A percentile compares a stretch with the other conserved stretches of the same genome.
These are phyloP conservation scores for Porites lutea DNA, from an alignment of 64 coral and sea anemone species.

Conservation along the genomic window DNA sequence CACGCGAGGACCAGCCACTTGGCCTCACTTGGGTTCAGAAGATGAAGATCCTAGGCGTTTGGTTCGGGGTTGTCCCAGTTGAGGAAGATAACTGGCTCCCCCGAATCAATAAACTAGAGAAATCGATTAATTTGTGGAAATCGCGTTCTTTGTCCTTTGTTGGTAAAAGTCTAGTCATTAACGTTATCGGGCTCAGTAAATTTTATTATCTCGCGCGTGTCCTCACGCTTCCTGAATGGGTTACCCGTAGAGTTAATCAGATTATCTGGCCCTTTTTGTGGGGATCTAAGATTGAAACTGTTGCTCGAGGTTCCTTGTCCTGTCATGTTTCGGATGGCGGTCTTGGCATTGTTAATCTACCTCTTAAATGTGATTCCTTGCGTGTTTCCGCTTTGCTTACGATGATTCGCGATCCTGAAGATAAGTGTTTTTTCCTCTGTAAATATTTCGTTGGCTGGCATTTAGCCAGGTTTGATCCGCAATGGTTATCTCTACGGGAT, in stretches of 20 bases:
- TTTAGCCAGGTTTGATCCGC: neutral
- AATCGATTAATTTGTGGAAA: slow-evolving; percentile 35
- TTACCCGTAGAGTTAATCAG: neutral
- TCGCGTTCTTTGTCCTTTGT: neutral
- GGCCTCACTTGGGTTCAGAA: slow-evolving; percentile 2
- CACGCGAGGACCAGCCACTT: neutral
- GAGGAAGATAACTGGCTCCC: neutral
- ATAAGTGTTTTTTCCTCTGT: too few species aligned
- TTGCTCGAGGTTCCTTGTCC: too few species aligned
- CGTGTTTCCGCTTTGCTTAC: too few species aligned
- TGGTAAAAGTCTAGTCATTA: neutral
- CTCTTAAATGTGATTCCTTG: too few species aligned
- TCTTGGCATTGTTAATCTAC: too few species aligned
- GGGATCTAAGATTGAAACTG: slow-evolving; percentile 1
- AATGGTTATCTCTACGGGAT: neutral
- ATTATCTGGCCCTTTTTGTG: neutral
- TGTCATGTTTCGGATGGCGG: too few species aligned
- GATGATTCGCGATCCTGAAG: too few species aligned
- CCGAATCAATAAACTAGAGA: neutral
- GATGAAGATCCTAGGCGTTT: slow-evolving; percentile 4
- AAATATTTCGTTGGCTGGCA: neutral
- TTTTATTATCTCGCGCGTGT: neutral
- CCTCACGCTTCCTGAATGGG: neutral
- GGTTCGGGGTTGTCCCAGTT: neutral
- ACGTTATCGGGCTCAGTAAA: too few species aligned